Evolutionary conservation across 1,140 invertebrate species (phyloP).

Genomic region (Dendrolimus punctatus): DNA sequence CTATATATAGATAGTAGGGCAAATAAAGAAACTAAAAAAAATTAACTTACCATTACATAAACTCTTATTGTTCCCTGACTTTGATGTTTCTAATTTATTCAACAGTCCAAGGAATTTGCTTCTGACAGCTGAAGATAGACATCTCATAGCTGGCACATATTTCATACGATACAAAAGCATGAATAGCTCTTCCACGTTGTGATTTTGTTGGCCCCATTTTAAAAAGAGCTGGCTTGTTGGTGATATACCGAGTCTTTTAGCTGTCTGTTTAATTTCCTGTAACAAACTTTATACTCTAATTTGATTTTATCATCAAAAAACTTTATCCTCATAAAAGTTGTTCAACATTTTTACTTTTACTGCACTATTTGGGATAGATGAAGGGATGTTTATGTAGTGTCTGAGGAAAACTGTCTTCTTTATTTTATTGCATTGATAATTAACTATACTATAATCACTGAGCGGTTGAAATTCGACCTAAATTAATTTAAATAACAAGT

Average conservation of each 20-base stretch:
- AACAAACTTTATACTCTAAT: conserved; percentile 10
- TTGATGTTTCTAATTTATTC: conserved; percentile 36
- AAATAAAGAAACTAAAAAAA: no score
- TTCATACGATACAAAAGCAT: conserved; percentile 79
- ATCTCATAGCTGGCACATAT: conserved; percentile 80
- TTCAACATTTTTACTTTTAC: no score
- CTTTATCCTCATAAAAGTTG: not conserved
- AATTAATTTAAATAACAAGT: no score
- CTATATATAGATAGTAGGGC: no score
- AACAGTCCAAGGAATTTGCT: conserved; percentile 37
- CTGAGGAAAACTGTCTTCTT: no score
- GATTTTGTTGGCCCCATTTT: conserved; percentile 86
- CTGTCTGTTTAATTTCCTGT: conserved; percentile 64
- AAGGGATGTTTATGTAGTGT: no score
- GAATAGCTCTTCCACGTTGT: conserved; percentile 85
- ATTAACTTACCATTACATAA: not conserved
- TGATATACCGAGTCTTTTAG: conserved; percentile 72
- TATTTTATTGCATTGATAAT: no score
- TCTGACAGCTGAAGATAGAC: conserved; percentile 69
- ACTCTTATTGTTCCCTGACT: not conserved
- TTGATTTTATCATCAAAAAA: conserved; percentile 5
- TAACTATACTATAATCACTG: no score
- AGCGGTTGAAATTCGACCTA: no score
- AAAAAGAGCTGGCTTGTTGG: conserved; percentile 83
- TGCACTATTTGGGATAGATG: no score